A percentile compares a stretch with the other conserved stretches of the same genome.
phyloP scores from a whole-genome alignment of 2,797 vertebrate genomes.

The Parotocinclus haroldoi region DNA sequence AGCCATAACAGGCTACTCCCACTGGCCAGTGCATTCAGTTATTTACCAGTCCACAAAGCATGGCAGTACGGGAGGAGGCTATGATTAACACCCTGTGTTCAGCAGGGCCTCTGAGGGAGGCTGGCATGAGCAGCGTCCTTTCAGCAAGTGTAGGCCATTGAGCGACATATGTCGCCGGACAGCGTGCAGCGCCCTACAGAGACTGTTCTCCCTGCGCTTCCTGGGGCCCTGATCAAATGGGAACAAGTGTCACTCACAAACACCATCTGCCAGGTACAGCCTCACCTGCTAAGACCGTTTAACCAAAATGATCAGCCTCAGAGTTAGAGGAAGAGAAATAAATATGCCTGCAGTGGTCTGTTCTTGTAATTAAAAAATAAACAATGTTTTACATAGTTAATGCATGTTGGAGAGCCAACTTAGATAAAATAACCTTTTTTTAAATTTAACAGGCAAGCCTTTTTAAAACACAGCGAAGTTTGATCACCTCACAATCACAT shows the following conservation, averaged over 20 bases:
- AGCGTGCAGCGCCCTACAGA: constrained; percentile 69
- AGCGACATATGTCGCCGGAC: constrained; percentile 74
- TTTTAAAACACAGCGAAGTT: no score
- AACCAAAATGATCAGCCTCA: constrained; percentile 54
- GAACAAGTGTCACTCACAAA: constrained; percentile 74
- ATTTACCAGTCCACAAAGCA: constrained; percentile 58
- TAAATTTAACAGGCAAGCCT: no score
- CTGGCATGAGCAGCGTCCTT: constrained; percentile 70
- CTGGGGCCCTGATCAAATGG: constrained; percentile 76
- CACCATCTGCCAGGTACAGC: constrained; percentile 83
- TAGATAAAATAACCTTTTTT: no score
- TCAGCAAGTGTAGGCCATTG: constrained; percentile 79
- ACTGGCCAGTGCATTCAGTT: constrained; percentile 42
- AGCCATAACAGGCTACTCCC: neutral
- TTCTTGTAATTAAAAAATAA: no score
- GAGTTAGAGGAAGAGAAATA: no score
- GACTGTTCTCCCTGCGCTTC: constrained; percentile 69
- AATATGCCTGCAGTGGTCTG: no score
- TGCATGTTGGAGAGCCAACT: no score
- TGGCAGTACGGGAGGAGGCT: constrained; percentile 49
- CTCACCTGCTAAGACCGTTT: constrained; percentile 66
- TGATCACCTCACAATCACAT: no score
- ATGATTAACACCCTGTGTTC: constrained; percentile 62
- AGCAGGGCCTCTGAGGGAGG: constrained; percentile 64
- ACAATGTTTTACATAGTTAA: no score